These are phyloP conservation scores for Escarpia spicata DNA, from an alignment of 2,888 invertebrate species.

Conservation along the genomic window DNA sequence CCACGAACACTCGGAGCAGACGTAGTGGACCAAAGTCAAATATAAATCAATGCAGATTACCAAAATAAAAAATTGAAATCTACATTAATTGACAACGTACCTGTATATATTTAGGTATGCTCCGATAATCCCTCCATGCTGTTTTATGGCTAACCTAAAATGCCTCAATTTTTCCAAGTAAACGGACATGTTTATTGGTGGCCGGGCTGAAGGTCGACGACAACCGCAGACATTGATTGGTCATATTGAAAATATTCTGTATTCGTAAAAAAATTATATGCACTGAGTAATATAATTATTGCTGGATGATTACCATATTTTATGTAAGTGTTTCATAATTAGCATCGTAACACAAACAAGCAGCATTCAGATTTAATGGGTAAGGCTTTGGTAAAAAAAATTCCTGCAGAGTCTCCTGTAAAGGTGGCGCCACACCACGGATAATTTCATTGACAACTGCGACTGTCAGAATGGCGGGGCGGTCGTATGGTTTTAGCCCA, in stretches of 20 bases:
- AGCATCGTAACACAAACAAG: neutral
- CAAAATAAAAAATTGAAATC: neutral
- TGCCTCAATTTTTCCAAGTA: constrained; percentile 51
- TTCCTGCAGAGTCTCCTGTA: no score
- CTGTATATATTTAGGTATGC: constrained; percentile 46
- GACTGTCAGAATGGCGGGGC: neutral
- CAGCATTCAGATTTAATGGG: neutral
- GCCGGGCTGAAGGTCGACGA: neutral
- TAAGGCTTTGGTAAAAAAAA: neutral
- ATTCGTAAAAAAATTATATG: neutral
- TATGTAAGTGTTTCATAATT: neutral
- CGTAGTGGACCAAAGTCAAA: neutral
- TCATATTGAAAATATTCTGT: neutral
- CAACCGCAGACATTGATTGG: neutral
- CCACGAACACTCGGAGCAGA: neutral
- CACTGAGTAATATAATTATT: neutral
- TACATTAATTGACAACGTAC: constrained; percentile 35
- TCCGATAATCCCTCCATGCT: constrained; percentile 52
- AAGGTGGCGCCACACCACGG: neutral
- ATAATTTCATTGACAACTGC: neutral
- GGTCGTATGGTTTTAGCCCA: neutral
- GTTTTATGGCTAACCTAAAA: constrained; percentile 46
- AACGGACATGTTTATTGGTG: constrained; percentile 29
- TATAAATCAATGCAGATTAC: neutral
- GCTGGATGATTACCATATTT: neutral